These are phyloP conservation scores for Platysternon megacephalum DNA, from an alignment of 2,113 vertebrate genomes.

Conservation along the genomic window DNA sequence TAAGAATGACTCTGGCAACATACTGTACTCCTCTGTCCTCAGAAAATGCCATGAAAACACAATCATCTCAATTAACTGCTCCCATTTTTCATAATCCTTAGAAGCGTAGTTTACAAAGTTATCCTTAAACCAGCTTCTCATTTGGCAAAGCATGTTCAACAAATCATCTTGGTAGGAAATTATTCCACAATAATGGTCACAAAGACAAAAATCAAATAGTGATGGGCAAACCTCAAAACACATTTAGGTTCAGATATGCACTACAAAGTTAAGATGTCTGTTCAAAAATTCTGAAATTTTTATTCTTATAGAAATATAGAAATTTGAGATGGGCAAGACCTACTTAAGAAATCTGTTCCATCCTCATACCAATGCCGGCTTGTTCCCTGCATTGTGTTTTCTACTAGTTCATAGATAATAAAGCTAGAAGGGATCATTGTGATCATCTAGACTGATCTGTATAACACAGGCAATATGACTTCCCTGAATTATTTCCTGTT, in stretches of 20 bases:
- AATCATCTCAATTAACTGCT: neutral
- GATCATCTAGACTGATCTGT: no score
- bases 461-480: no score
- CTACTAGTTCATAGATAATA: neutral
- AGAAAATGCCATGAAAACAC: neutral
- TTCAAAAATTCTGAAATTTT: neutral
- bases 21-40: neutral
- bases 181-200: neutral
- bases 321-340: neutral
- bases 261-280: neutral
- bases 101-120: neutral
- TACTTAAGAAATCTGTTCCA: neutral
- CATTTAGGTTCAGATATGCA: neutral
- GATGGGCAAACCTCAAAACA: neutral
- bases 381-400: slow-evolving; percentile 50
- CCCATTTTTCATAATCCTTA: neutral
- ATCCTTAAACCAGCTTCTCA: neutral
- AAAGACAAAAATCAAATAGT: neutral
- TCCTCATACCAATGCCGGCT: slow-evolving; percentile 9
- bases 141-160: neutral
- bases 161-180: neutral
- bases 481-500: no score
- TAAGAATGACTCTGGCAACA: neutral
- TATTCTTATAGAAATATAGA: neutral
- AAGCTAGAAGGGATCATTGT: no score